phyloP scores from a whole-genome alignment of 2,113 vertebrate species.

The Aspiorhynchus laticeps region DNA sequence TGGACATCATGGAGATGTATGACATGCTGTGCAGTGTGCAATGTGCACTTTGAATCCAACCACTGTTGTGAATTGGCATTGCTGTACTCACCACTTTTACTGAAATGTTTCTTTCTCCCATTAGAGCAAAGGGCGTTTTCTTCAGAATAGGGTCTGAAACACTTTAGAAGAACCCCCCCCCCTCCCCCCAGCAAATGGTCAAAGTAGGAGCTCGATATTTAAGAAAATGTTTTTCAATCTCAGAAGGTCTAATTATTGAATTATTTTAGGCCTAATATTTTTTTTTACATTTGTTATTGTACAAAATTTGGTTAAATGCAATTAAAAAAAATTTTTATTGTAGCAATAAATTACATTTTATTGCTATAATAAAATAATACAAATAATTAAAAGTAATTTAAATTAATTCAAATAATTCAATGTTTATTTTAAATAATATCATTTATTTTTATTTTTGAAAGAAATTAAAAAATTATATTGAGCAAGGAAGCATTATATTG shows the following conservation, averaged over 20 bases:
- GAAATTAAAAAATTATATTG: not conserved
- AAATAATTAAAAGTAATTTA: no score
- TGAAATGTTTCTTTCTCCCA: not conserved
- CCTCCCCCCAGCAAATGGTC: no score
- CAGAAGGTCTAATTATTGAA: not conserved
- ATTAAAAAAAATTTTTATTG: no score
- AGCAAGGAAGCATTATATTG: not conserved
- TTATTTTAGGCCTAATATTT: not conserved
- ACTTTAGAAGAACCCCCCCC: not conserved
- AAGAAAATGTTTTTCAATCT: not conserved
- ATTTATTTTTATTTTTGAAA: no score
- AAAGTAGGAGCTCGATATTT: not conserved
- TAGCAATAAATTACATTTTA: no score
- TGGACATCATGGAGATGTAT: not conserved
- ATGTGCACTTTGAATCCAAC: constrained; percentile 1
- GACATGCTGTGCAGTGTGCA: not conserved
- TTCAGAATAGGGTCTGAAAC: not conserved
- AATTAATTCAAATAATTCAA: no score
- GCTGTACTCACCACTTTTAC: constrained; percentile 3
- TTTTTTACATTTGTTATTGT: not conserved
- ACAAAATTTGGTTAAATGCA: not conserved
- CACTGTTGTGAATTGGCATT: not conserved
- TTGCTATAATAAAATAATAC: no score
- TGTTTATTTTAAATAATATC: no score
- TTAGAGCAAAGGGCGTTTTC: not conserved